Percentiles rank a stretch among this genome's conserved stretches.
Conservation (phyloP, 2,797 vertebrate genomes). For the Botia kubotai region DNA sequence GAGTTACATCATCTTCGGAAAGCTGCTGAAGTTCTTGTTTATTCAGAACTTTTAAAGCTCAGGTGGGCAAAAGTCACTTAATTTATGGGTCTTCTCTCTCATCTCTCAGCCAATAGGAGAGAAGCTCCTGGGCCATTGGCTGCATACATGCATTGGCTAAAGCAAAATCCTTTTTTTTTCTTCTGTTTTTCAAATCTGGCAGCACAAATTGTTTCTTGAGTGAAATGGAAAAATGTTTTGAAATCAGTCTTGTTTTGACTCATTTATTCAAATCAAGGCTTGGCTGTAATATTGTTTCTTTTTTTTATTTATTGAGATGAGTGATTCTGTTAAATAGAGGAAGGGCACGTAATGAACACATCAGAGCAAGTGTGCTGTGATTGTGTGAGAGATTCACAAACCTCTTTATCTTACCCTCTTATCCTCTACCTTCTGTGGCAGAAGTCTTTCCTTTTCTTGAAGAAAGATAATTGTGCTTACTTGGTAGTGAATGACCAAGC, state of each 20-base stretch:
- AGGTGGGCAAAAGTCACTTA: neutral
- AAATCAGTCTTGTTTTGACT: neutral
- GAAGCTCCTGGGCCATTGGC: neutral
- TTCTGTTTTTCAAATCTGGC: conserved; percentile 39
- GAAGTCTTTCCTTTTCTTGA: no score
- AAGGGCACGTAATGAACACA: neutral
- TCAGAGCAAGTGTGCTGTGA: conserved; percentile 17
- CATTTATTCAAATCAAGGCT: conserved; percentile 7
- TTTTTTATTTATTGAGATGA: conserved; percentile 25
- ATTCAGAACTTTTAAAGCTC: conserved; percentile 1
- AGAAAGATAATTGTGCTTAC: no score
- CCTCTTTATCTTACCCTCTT: neutral
- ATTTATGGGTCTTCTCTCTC: neutral
- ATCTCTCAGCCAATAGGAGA: neutral
- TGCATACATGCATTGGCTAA: conserved; percentile 26
- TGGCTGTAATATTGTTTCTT: neutral
- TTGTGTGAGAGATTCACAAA: neutral
- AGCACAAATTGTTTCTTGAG: conserved; percentile 55
- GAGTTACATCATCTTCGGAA: conserved; percentile 16
- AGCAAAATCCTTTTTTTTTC: conserved; percentile 14
- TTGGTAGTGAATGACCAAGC: no score
- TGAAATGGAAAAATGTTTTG: conserved; percentile 31
- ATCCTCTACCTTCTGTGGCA: neutral
- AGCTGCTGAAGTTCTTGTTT: neutral
- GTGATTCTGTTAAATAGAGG: conserved; percentile 11